Evolutionary conservation across 2,888 invertebrate species (phyloP).

Genomic region (Parnassius orleans): DNA sequence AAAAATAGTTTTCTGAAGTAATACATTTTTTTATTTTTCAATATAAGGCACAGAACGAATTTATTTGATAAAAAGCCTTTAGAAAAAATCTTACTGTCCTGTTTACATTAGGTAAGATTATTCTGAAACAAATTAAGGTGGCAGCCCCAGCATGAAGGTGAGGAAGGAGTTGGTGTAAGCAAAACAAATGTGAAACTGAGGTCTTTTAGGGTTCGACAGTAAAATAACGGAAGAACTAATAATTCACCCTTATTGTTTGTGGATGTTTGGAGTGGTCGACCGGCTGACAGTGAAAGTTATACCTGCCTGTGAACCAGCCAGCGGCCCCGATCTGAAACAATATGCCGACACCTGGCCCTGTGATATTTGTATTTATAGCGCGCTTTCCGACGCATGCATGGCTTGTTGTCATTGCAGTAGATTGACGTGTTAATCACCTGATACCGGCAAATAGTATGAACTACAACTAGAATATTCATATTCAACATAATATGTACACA

Average conservation of each 20-base stretch:
- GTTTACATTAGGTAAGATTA: too few species aligned
- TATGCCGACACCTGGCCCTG: conserved; percentile 71
- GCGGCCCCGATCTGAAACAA: conserved; percentile 92
- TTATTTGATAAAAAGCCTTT: too few species aligned
- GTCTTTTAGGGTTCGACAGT: conserved; percentile 22
- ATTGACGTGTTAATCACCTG: conserved; percentile 35
- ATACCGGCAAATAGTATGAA: conserved; percentile 28
- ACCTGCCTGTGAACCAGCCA: conserved; percentile 97
- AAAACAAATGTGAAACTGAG: conserved; percentile 19
- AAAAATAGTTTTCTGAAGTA: too few species aligned
- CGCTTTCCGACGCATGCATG: conserved; percentile 30
- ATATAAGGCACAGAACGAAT: too few species aligned
- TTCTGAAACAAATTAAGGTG: conserved; percentile 1
- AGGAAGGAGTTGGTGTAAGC: conserved; percentile 9
- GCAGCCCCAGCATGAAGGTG: conserved; percentile 31
- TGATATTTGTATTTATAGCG: conserved; percentile 45
- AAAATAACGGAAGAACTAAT: conserved; percentile 39
- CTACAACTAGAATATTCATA: conserved; percentile 22
- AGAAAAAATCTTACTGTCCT: too few species aligned
- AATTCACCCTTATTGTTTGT: conserved; percentile 94
- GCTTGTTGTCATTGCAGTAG: conserved; percentile 6
- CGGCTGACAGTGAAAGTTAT: conserved; percentile 97
- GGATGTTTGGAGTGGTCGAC: conserved; percentile 97
- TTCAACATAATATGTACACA: conserved; percentile 24
- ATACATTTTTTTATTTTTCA: too few species aligned